phyloP scores from a whole-genome alignment of 1,140 invertebrate genomes.

The Sipha flava region DNA sequence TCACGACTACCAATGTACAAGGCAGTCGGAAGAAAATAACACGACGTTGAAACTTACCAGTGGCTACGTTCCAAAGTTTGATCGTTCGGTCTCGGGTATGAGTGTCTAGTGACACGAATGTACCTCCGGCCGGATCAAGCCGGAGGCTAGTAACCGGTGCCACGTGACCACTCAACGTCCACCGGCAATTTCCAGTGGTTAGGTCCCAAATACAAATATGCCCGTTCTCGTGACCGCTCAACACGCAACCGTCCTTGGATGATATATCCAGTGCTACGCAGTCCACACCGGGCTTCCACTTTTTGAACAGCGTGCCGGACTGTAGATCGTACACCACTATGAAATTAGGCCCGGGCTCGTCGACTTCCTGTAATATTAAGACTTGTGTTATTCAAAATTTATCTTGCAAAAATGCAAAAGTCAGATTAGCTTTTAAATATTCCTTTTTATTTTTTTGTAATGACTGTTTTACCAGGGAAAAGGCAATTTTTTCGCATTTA shows the following conservation, averaged over 20 bases:
- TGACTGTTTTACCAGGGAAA: too few species aligned
- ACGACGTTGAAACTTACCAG: slow-evolving; percentile 55
- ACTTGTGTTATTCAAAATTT: too few species aligned
- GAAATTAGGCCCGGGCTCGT: slow-evolving; percentile 74
- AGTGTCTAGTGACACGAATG: slow-evolving; percentile 63
- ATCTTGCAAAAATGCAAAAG: too few species aligned
- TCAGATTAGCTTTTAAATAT: too few species aligned
- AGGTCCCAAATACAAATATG: slow-evolving; percentile 78
- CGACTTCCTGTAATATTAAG: slow-evolving; percentile 71
- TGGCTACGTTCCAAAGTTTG: slow-evolving; percentile 66
- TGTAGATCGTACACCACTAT: slow-evolving; percentile 86
- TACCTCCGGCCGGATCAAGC: slow-evolving; percentile 58
- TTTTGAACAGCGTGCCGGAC: slow-evolving; percentile 82
- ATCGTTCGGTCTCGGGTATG: slow-evolving; percentile 60
- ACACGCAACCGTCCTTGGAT: slow-evolving; percentile 67
- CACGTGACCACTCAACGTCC: slow-evolving; percentile 63
- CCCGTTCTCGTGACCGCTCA: slow-evolving; percentile 70
- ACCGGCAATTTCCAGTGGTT: slow-evolving; percentile 66
- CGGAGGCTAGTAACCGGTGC: slow-evolving; percentile 62
- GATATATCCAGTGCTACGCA: slow-evolving; percentile 73
- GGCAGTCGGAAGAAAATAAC: too few species aligned
- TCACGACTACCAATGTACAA: too few species aligned
- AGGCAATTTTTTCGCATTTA: too few species aligned
- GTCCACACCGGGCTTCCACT: slow-evolving; percentile 75
- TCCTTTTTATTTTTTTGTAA: too few species aligned